Evolutionary conservation across 2,113 vertebrate genomes (phyloP), one percentile per base, ranked within the genome.

Genomic region (Crocuta crocuta): DNA sequence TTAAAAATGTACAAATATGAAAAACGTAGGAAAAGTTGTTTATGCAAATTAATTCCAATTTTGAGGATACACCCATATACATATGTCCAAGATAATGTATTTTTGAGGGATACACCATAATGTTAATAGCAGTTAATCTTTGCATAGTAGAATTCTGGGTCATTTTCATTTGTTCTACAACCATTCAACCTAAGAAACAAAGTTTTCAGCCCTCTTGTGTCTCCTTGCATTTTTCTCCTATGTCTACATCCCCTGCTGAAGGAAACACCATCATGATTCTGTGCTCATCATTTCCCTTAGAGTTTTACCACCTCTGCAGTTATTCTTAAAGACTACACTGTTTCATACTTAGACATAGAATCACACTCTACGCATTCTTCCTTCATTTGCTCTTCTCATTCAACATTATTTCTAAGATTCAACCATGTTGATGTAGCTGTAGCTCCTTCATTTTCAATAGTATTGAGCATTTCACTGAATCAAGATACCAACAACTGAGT

Each of bases 11-110:
- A 70, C 43, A 53, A 61, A 89, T 82, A 58, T 68, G 31, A 84
- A 87, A 85, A 95, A 43, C 33, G 5, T 24, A 71, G 15, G 92
- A 87, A 13, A 81, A 89, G 63, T 28, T 61, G 8, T 33, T 93
- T 63, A 86, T 19, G 7, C 23, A 95, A 79, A 95, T 96, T 86
- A 87, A 84, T 90, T 83, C 15, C 63, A 94, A 87, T 74, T 88
- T 65, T 65, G 16, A 53, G 2, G 63, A 86, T 50, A 48, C 1
- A 39, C 39, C 39, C 39, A n/a, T 12, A 84, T 5, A 78, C 58
- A 71, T 16, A 50, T 5, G 15, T 63, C 13, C 17, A 43, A 61
- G 87, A 91, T n/a, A 70, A 85, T 45, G 0, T 58, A 74, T 61
- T 79, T 95, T 48, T 92, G 78, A 63, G 50, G 17, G 28, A 65